Evolutionary conservation across 2,113 vertebrate genomes (phyloP), one percentile per base, ranked within the genome.

Genomic region (Melospiza melodia): DNA sequence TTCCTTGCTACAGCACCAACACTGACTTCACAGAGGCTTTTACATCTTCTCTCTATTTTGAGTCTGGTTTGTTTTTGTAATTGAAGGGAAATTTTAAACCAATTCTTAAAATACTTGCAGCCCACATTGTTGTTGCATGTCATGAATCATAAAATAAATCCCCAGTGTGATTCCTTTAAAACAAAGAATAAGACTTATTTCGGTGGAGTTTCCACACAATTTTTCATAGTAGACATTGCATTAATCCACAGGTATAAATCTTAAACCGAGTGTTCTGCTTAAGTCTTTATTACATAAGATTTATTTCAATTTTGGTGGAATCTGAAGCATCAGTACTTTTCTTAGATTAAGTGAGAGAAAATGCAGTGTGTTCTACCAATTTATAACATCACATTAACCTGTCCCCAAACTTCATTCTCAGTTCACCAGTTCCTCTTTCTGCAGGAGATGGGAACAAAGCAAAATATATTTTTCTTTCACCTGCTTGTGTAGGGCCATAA

Each of bases 281-380:
- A 76, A 71, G 74, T 83, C 84, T 95, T 90, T 93, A 69, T 85
- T 72, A n/a, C 52, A n/a, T 87, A 73, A 89, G 76, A 95, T 94
- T 52, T 90, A 44, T 91, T 78, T 92, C 57, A 59, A 25, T 46
- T 58, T 85, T 72, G 30, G 28, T 58, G 27, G 27, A 59, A 27
- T n/a, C 9, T 62, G 76, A 85, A 81, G 84, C 41, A 80, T 81
- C 75, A 51, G 51, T 87, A 33, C 41, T 84, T 90, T 85, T 55
- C 69, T 66, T 44, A 78, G 87, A 77, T 61, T 48, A 74, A 82
- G 39, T 10, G 31, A 75, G 52, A 52, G 61, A 66, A 92, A 95
- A 94, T 31, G 43, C 44, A 78, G 52, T 69, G 84, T 93, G 54
- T 89, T 78, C 68, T 66, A 16, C 51, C 68, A 19, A 85, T 84